Evolutionary conservation across 2,113 vertebrate genomes (phyloP), one percentile per base, ranked within the genome.

Genomic region (Eurypyga helias): DNA sequence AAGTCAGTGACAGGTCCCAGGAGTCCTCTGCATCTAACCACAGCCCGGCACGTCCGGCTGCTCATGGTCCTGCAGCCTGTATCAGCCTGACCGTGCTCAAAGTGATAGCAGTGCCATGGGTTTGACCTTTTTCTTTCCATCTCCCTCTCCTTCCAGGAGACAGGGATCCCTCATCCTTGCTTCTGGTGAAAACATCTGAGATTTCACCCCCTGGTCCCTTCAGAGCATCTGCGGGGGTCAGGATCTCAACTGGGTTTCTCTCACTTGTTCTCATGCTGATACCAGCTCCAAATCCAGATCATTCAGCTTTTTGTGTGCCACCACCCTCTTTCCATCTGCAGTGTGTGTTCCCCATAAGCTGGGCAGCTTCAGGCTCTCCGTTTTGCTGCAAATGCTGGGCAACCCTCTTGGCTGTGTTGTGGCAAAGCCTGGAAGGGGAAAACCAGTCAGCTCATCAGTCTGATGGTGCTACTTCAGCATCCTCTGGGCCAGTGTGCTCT

Each of bases 41-140:
- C 66, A 85, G 36, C n/a, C 41, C 62, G 71, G 55, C 31, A 61
- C 2, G 0, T 58, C 78, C 54, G 29, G 57, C 45, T 83, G 24
- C 57, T 90, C 21, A 0, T 55, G 28, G 52, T 84, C 45, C 55
- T 58, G 54, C 76, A 89, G 48, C 21, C 79, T 29, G 10, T 70
- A 8, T 61, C 62, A 73, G 76, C 28, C 58, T 73, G 34, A 15
- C 49, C 60, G 15, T 83, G 48, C 75, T 60, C 33, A 90, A 29
- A 79, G 72, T 52, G 73, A 13, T 36, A 71, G 54, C 26, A 45
- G 28, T 57, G 66, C 79, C 75, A 61, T 43, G 60, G 43, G 28
- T 92, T 62, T 92, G 71, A 95, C 89, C 55, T 87, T 65, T 29
- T 25, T 70, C 84, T 87, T 86, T 87, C 61, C 26, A 51, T 90